Base-by-base conservation (phyloP, 2,797 vertebrate genomes). In the Megaceryle alcyon region DNA sequence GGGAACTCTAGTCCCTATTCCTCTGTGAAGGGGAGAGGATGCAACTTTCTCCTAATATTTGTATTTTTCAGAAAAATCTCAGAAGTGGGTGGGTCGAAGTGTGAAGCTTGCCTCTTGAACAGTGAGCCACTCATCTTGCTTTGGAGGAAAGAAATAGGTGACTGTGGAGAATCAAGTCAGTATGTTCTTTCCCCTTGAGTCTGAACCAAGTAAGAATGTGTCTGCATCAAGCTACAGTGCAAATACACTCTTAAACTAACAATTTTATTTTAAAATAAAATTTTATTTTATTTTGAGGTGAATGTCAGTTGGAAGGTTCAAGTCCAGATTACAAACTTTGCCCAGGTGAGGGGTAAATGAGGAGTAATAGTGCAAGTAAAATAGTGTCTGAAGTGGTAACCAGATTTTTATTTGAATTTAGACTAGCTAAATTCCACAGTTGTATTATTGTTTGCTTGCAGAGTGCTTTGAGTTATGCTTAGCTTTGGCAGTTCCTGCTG, bases 141-240 rank as follows among this genome's bases (percentile, higher is more conserved):
- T 5, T 16, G 11, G 18, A 60, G 59, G 37, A 75, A 35, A 56
- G 29, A 59, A 86, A 4, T 10, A 54, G 51, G 17, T 64, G 19
- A 14, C 3, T 11, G 37, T 20, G 49, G 8, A 53, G 35, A 44
- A 31, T 39, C 8, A 53, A 39, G 18, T 28, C 12, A 37, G 0
- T 60, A 11, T 37, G 23, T 61, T 66, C 35, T 71, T 54, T 51
- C 16, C 21, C 12, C 8, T 54, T 7, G 17, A 14, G 20, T 48
- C 33, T 81, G 63, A 69, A 28, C 8, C 23, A 26, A 49, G 29
- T 53, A 11, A 51, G 28, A n/a, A 26, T n/a, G 12, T 37, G 41
- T 61, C 9, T 5, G 3, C 0, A 2, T 33, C 39, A 68, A 71
- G 14, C 39, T 57, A 0, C 2, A 6, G 7, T 66, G 11, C 21